Conservation (phyloP, 92 coral and sea anemone species). For the Phenganax marumi region DNA sequence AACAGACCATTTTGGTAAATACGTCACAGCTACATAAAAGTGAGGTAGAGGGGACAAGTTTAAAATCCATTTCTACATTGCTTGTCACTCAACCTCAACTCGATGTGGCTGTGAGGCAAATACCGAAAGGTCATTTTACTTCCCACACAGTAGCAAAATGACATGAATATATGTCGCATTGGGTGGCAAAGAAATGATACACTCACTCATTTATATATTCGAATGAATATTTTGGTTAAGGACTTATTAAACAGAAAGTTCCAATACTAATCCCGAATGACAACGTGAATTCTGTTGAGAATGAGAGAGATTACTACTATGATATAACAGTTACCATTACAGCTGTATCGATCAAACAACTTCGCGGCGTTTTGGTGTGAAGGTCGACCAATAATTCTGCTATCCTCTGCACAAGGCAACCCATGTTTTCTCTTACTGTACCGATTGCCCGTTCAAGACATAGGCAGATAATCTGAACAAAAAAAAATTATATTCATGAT, state of each 20-base stretch:
- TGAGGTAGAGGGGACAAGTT: no score
- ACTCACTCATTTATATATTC: neutral
- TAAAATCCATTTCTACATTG: no score
- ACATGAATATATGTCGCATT: no score
- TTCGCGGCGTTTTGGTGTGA: conserved; percentile 63
- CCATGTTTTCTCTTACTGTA: conserved; percentile 93
- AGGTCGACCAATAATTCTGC: conserved; percentile 66
- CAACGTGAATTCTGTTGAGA: neutral
- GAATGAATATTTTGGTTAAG: neutral
- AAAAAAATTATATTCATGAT: neutral
- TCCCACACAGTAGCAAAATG: no score
- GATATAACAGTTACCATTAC: conserved; percentile 62
- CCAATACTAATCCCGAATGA: neutral
- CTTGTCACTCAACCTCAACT: no score
- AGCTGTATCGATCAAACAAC: conserved; percentile 74
- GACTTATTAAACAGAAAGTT: neutral
- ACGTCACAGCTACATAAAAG: no score
- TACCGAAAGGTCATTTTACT: no score
- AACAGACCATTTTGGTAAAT: no score
- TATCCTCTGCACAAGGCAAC: conserved; percentile 67
- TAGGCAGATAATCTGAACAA: conserved; percentile 69
- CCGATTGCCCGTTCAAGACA: conserved; percentile 92
- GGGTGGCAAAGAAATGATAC: no score
- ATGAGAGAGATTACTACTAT: neutral
- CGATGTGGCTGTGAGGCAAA: no score